Evolutionary conservation across 2,113 vertebrate species (phyloP).

Genomic region (Lasiurus borealis): DNA sequence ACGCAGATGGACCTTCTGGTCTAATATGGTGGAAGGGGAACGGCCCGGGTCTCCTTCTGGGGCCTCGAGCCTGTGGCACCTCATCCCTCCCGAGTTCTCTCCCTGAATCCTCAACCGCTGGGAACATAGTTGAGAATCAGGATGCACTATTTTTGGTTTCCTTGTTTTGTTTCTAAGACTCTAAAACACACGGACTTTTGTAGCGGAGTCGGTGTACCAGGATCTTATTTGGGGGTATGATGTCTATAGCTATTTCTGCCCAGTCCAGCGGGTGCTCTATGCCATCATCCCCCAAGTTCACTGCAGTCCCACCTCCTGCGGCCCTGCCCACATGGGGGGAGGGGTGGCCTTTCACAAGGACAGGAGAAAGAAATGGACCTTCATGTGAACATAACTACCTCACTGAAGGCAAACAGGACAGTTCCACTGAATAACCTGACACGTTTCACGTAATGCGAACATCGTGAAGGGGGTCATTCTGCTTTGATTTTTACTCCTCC

Average conservation of each 20-base stretch:
- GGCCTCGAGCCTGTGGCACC: no score
- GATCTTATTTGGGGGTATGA: neutral
- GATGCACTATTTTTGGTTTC: neutral
- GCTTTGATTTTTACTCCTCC: neutral
- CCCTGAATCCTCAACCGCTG: neutral
- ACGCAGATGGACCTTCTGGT: neutral
- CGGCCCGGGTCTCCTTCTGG: neutral
- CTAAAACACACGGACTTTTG: neutral
- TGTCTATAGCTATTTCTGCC: neutral
- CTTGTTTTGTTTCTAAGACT: slow-evolving; percentile 1
- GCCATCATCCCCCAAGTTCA: neutral
- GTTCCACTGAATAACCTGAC: neutral
- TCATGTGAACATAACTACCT: neutral
- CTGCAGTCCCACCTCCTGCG: no score
- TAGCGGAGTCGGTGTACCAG: neutral
- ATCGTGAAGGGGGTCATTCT: neutral
- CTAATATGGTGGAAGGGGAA: neutral
- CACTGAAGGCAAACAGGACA: neutral
- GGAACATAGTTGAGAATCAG: neutral
- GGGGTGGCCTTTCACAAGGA: neutral
- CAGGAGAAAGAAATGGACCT: neutral
- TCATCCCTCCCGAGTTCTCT: neutral
- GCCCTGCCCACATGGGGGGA: rapidly evolving
- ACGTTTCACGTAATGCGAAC: neutral
- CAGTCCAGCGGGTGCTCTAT: rapidly evolving